phyloP scores from a whole-genome alignment of 2,113 vertebrate species.

The Bagarius yarrelli region DNA sequence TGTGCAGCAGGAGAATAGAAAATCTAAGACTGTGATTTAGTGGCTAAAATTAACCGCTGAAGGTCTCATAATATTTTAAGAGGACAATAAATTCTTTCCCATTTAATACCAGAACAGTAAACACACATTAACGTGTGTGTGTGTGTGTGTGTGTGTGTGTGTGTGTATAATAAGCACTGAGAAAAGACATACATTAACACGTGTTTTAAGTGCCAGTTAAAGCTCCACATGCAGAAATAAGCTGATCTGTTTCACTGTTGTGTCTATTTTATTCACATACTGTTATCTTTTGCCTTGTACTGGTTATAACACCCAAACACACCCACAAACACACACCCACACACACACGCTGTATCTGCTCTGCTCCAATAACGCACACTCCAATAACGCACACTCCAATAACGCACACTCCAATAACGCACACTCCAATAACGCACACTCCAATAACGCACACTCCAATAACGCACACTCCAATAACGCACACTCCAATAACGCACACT shows the following conservation, averaged over 20 bases:
- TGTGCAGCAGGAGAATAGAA: too few relatives aligned
- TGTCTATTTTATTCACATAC: neutral
- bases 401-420: too few relatives aligned
- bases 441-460: too few relatives aligned
- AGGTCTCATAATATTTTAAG: neutral
- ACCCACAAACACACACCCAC: constrained; percentile 4
- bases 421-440: too few relatives aligned
- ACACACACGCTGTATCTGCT: neutral
- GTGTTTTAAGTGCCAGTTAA: too few relatives aligned
- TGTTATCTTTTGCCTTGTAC: neutral
- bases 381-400: too few relatives aligned
- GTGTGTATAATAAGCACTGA: neutral
- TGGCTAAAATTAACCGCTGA: neutral
- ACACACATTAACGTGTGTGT: constrained; percentile 8
- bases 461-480: too few relatives aligned
- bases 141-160: neutral
- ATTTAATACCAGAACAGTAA: neutral
- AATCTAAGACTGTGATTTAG: neutral
- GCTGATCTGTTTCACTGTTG: constrained; percentile 30
- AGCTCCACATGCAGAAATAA: constrained; percentile 27
- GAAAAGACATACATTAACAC: too few relatives aligned
- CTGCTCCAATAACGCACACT: too few relatives aligned
- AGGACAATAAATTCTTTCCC: neutral
- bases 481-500: too few relatives aligned
- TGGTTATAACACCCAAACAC: constrained; percentile 23